Conservation (phyloP, 2,113 vertebrate genomes). For the Antechinus flavipes region DNA sequence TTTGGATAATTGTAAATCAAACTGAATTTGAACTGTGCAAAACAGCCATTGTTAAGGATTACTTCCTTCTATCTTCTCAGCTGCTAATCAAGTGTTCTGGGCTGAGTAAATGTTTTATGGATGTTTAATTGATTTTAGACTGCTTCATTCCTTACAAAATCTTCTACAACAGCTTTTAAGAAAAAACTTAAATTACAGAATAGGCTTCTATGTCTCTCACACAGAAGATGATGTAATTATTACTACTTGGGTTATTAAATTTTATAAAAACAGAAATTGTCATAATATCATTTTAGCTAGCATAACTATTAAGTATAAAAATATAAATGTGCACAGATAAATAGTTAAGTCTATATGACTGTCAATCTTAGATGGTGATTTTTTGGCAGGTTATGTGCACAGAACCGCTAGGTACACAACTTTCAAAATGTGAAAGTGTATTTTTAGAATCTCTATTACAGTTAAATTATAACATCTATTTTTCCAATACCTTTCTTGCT, state of each 20-base stretch:
- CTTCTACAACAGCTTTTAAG: neutral
- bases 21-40: neutral
- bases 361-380: neutral
- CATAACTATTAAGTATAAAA: neutral
- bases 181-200: neutral
- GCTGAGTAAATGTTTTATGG: neutral
- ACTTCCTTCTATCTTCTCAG: neutral
- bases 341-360: neutral
- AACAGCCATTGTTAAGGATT: neutral
- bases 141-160: neutral
- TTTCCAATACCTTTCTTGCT: constrained; percentile 41
- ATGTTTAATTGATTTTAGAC: neutral
- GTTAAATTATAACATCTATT: neutral
- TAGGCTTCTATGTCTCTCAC: neutral
- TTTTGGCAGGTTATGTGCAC: neutral
- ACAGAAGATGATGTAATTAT: neutral
- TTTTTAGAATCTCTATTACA: constrained; percentile 33
- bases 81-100: neutral
- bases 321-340: neutral
- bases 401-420: neutral
- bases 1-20: neutral
- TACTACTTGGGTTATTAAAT: neutral
- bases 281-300: neutral
- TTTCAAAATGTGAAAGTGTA: constrained; percentile 22
- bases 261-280: neutral